Conservation (phyloP, 2,113 vertebrate species). For the Dermatemys mawii region DNA sequence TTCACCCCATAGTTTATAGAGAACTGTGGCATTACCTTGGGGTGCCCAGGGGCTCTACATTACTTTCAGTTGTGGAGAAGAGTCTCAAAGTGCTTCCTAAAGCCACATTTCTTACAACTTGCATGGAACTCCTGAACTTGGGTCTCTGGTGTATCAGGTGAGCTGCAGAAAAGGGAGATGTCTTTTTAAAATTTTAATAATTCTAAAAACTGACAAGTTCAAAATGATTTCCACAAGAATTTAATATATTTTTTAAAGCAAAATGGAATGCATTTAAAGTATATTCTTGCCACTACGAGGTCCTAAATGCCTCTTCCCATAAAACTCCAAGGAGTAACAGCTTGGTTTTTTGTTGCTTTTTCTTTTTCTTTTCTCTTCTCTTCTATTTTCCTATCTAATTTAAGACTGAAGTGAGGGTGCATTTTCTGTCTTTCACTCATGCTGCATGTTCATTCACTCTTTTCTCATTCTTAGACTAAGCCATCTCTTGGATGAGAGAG, state of each 20-base stretch:
- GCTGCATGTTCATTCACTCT: not conserved
- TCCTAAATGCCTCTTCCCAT: not conserved
- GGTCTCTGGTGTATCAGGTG: not conserved
- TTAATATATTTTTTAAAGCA: not conserved
- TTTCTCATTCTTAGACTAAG: not conserved
- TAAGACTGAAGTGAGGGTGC: not conserved
- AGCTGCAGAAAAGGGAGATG: not conserved
- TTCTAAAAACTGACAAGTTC: not conserved
- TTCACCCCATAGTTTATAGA: not conserved
- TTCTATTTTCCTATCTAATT: not conserved
- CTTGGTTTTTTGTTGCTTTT: not conserved
- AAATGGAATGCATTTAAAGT: not conserved
- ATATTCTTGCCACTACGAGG: not conserved
- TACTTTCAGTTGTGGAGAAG: not conserved
- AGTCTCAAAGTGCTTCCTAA: not conserved
- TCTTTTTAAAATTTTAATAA: not conserved
- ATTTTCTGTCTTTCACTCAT: not conserved
- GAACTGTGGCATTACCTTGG: not conserved
- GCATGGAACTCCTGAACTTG: not conserved
- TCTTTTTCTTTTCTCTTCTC: not conserved
- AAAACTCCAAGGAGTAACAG: not conserved
- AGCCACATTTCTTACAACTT: not conserved
- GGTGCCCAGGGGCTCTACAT: not conserved
- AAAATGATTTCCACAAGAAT: not conserved
- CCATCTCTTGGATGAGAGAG: not conserved